Base-by-base conservation (phyloP, 1,140 invertebrate species). In the Drosophila busckii region DNA sequence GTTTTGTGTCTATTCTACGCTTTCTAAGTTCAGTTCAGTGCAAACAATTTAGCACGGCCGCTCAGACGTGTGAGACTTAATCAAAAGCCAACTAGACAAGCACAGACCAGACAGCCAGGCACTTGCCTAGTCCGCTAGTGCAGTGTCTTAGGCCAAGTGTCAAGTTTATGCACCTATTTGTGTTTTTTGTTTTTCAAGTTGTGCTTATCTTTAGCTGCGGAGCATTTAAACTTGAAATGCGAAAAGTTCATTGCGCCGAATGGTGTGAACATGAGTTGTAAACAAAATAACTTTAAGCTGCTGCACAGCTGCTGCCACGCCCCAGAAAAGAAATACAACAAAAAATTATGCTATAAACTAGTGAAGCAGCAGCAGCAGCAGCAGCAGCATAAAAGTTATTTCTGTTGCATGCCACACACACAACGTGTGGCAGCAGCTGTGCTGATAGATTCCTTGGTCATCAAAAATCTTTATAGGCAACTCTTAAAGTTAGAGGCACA, bases 41-140 rank as follows among this genome's bases (percentile, higher is more conserved):
- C 71, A 71, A 78, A 80, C 71, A 78, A 78, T 78, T 78, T 78
- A 78, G 73, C 71, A 80, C 71, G 56, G 62, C 71, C 70, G n/a
- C n/a, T 63, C 52, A 28, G 59, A 62, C 53, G 52, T 49, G 59
- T 56, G 56, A 71, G 71, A 71, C 71, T 80, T 71, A 68, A 78
- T 78, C 71, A 78, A 78, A 78, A 80, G 71, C 56, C 67, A 71
- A 55, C 48, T 59, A 53, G 67, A 26, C 49, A 68, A 10, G 28
- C 6, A 6, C 12, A 22, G 23, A 9, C 7, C 28, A 35, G 53
- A 37, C 44, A 22, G 23, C 3, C 32, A 38, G 52, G 2, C 53
- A 48, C 53, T 56, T 56, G 34, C 32, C 9, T 26, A 23, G 17
- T n/a, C 16, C 34, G 25, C 25, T 31, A 44, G 15, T 31, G 9